Conservation (phyloP, 2,888 invertebrate species). For the Stictocephala bisonia region DNA sequence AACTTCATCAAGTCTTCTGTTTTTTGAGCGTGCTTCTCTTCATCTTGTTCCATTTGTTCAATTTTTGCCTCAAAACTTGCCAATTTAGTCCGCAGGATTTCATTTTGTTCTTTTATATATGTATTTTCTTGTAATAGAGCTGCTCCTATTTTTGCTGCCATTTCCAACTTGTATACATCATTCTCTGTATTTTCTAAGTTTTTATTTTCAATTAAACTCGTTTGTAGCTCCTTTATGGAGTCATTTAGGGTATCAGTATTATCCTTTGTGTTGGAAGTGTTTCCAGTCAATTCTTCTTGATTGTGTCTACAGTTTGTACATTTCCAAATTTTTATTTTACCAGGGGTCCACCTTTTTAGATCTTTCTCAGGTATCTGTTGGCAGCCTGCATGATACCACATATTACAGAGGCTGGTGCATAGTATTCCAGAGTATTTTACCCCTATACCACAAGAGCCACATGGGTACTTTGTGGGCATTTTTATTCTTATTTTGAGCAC, state of each 20-base stretch:
- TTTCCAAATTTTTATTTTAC: constrained; percentile 22
- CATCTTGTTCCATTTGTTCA: constrained; percentile 16
- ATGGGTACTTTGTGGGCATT: constrained; percentile 12
- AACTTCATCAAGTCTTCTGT: constrained; percentile 10
- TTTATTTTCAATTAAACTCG: constrained; percentile 15
- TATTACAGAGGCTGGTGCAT: constrained; percentile 8
- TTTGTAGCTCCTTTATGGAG: constrained; percentile 11
- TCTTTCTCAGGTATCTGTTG: constrained; percentile 17
- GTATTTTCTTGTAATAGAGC: constrained; percentile 20
- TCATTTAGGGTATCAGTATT: constrained; percentile 6
- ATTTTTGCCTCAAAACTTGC: constrained; percentile 12
- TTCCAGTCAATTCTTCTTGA: constrained; percentile 7
- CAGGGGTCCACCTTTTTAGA: constrained; percentile 16
- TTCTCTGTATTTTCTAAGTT: constrained; percentile 7
- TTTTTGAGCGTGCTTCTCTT: background rate
- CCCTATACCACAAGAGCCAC: constrained; percentile 15
- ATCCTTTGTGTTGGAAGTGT: background rate
- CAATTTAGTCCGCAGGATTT: background rate
- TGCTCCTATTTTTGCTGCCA: constrained; percentile 20
- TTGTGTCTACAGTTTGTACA: constrained; percentile 14
- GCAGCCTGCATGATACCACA: constrained; percentile 8
- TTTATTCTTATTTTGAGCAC: background rate
- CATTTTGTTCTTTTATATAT: background rate
- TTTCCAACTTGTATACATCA: constrained; percentile 4
- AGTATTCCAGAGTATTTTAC: constrained; percentile 20